These are phyloP conservation scores for Xerus inauris DNA, from an alignment of 2,113 vertebrate species.

Conservation along the genomic window DNA sequence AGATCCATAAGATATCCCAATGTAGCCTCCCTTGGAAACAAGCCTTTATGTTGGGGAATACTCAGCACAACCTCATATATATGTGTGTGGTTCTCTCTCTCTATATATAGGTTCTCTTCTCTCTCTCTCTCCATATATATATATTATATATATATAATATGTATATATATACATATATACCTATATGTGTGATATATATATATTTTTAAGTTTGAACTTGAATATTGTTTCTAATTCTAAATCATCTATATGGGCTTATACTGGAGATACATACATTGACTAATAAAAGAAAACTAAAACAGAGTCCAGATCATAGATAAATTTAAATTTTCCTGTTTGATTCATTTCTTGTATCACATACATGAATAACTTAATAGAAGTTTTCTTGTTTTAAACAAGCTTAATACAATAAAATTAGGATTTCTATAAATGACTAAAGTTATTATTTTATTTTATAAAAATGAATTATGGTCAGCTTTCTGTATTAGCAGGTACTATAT, in stretches of 20 bases:
- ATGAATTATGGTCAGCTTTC: neutral
- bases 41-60: neutral
- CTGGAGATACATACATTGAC: neutral
- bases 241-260: neutral
- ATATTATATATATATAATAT: too few species aligned
- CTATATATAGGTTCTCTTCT: too few species aligned
- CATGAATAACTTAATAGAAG: neutral
- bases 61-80: neutral
- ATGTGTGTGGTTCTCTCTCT: accelerated
- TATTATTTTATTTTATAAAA: neutral
- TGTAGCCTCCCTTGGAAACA: neutral
- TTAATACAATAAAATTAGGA: neutral
- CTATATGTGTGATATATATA: too few species aligned
- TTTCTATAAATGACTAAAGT: neutral
- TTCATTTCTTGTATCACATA: neutral
- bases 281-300: neutral
- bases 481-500: neutral
- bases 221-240: neutral
- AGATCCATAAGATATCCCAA: neutral
- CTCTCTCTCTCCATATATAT: too few species aligned
- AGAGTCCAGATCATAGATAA: neutral
- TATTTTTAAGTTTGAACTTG: neutral
- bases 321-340: neutral
- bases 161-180: too few species aligned
- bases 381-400: neutral